phyloP scores from a whole-genome alignment of 2,113 vertebrate species.

The Menura novaehollandiae region DNA sequence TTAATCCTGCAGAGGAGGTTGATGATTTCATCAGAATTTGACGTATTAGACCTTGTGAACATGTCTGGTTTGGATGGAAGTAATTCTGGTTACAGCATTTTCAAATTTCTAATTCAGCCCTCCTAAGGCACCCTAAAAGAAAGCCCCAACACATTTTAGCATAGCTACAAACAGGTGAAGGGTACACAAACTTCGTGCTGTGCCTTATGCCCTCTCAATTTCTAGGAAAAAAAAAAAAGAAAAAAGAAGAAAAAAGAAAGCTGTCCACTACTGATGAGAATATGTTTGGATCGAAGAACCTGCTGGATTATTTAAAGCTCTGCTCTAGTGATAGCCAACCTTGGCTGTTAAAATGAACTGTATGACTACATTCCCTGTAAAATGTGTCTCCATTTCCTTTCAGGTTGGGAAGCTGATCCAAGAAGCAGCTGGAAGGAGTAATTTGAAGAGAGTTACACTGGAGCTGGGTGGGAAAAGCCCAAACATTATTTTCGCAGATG shows the following conservation, averaged over 20 bases:
- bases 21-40: neutral
- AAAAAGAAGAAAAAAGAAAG: neutral
- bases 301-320: constrained; percentile 65
- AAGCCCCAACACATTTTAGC: neutral
- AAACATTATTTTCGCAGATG: constrained; percentile 99
- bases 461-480: constrained; percentile 98
- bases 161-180: neutral
- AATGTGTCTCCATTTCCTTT: constrained; percentile 67
- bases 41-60: neutral
- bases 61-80: neutral
- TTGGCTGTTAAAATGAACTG: constrained; percentile 31
- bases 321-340: constrained; percentile 59
- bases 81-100: neutral
- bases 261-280: neutral
- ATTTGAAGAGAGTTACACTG: constrained; percentile 98
- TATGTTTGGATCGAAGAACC: neutral
- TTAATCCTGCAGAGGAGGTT: neutral
- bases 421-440: constrained; percentile 98
- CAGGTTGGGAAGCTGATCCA: constrained; percentile 98
- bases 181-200: neutral
- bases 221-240: neutral
- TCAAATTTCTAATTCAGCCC: neutral
- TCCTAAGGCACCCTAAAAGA: neutral
- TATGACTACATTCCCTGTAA: constrained; percentile 57
- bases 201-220: neutral